Base-by-base conservation (phyloP, 2,888 invertebrate genomes). In the Hecatera dysodea region DNA sequence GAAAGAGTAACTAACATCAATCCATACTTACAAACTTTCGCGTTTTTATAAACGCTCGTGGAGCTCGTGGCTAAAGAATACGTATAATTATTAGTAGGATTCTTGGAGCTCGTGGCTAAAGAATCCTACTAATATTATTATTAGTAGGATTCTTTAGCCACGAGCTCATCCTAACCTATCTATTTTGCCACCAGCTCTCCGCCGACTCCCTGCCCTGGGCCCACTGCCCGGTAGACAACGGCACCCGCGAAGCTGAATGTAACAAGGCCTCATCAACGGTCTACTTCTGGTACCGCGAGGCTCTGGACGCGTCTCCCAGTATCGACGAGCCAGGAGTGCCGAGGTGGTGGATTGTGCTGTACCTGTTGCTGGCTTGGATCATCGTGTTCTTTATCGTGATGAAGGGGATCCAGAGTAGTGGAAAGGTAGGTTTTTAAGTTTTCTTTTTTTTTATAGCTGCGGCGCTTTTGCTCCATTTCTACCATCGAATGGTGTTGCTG, bases 361-460 rank as follows among this genome's bases (percentile, higher is more conserved):
- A 99, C 89, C 96, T 99, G 60, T 91, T 98, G 72, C 96, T 99
- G 42, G 98, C 99, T 29, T 99, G 99, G 99, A 93, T 97, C 61
- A 96, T 99, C 81, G 99, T 99, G 42, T 99, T 98, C 96, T 98
- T 98, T 90, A 99, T 99, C 89, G 98, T 99, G 57, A 99, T 99
- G 98, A 98, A 98, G 93, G 99, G 99, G 60, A 99, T 99, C 80
- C 99, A 99, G 95, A 99, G 99, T 87, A 99, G 99, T 80, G 99
- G 99, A 88, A 99, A 99, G 97, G 98, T 98, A 90, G 84, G 86
- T 22, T 27, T 44, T 19, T 17, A 6, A 6, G 6, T 5, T 44
- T 19, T 19, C 6, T 9, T 22, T 22, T 48, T 48, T 9, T 11
- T 22, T 3, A 22, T 48, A 15, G 6, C 22, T 12, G 48, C 7